These are phyloP conservation scores for Pitangus sulphuratus DNA, from an alignment of 2,797 vertebrate genomes.

Conservation along the genomic window DNA sequence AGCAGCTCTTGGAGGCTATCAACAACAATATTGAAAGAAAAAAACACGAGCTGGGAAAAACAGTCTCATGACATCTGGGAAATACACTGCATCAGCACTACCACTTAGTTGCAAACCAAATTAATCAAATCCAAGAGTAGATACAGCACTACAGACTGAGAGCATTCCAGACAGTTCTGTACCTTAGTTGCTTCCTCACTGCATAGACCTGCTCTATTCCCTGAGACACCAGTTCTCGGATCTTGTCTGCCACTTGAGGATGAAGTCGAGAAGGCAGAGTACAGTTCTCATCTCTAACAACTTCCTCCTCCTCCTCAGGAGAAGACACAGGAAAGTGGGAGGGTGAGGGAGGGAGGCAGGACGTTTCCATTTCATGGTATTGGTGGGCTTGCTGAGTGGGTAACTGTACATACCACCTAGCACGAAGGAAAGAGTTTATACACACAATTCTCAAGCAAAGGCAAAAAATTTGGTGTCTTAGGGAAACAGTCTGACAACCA, in stretches of 20 bases:
- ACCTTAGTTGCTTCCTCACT: conserved; percentile 87
- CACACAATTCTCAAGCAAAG: conserved; percentile 3
- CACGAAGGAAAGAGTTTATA: conserved; percentile 41
- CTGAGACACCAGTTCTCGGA: conserved; percentile 83
- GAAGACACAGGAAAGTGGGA: conserved; percentile 69
- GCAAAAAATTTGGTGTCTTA: background rate
- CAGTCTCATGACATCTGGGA: background rate
- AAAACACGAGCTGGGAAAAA: background rate
- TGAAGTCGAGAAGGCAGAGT: conserved; percentile 83
- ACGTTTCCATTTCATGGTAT: conserved; percentile 82
- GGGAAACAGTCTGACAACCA: background rate
- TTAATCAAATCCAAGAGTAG: background rate
- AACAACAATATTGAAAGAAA: background rate
- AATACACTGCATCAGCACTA: background rate
- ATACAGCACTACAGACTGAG: background rate
- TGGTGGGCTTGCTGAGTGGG: conserved; percentile 87
- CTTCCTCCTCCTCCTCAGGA: conserved; percentile 77
- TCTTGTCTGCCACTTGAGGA: conserved; percentile 85
- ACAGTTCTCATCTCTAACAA: conserved; percentile 75
- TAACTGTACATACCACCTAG: conserved; percentile 84
- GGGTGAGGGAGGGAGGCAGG: conserved; percentile 75
- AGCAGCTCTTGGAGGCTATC: background rate
- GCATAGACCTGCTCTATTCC: conserved; percentile 84
- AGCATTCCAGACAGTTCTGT: background rate
- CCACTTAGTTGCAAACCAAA: background rate